Percentiles rank a stretch among this genome's conserved stretches.
phyloP scores from a whole-genome alignment of 2,888 invertebrate species.

The Piscicola geometra region DNA sequence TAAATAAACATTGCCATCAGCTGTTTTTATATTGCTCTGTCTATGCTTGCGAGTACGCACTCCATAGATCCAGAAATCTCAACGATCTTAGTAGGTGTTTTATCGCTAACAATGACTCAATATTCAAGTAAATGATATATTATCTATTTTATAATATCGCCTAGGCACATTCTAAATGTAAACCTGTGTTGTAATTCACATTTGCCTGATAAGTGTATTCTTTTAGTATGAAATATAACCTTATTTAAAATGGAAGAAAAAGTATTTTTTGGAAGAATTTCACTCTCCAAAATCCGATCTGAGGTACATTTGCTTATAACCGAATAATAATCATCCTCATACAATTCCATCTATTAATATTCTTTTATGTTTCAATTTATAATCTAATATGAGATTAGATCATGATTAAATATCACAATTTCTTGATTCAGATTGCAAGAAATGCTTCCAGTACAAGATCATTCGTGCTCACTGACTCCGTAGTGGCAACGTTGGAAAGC shows the following conservation, averaged over 20 bases:
- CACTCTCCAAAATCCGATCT: not conserved
- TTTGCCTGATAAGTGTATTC: not conserved
- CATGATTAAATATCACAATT: not conserved
- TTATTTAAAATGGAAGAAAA: not conserved
- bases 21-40: no score
- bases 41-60: no score
- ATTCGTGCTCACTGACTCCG: slow-evolving; percentile 70
- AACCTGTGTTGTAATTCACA: not conserved
- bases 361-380: no score
- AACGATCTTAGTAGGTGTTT: no score
- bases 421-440: not conserved
- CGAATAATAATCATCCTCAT: no score
- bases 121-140: no score
- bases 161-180: not conserved
- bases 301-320: no score
- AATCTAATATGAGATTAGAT: no score
- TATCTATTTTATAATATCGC: not conserved
- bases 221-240: not conserved
- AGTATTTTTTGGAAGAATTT: not conserved
- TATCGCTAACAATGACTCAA: no score
- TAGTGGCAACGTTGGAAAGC: slow-evolving; percentile 72
- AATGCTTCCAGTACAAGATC: not conserved
- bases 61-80: no score
- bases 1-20: no score
- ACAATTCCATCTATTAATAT: no score